Evolutionary conservation across 2,113 vertebrate genomes (phyloP).

Genomic region (Podilymbus podiceps): DNA sequence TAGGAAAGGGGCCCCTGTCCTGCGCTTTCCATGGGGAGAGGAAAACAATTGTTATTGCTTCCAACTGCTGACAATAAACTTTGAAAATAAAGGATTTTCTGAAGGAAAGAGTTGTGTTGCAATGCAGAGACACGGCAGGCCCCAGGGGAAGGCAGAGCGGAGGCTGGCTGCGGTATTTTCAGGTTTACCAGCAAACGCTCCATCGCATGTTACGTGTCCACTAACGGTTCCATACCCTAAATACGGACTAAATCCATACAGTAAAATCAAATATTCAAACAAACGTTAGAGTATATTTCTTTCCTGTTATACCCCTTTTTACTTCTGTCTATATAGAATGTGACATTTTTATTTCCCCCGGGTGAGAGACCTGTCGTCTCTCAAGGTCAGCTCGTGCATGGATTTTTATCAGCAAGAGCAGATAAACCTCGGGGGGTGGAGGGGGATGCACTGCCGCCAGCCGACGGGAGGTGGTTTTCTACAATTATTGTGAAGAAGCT

Average conservation of each 20-base stretch:
- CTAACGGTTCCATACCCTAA: background rate
- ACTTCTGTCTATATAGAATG: background rate
- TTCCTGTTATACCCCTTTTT: background rate
- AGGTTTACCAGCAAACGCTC: background rate
- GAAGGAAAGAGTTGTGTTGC: background rate
- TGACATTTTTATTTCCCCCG: background rate
- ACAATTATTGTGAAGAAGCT: slow-evolving; percentile 75
- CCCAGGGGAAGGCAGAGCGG: background rate
- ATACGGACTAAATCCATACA: background rate
- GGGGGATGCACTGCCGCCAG: slow-evolving; percentile 22
- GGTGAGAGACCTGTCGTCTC: background rate
- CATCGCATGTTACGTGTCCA: background rate
- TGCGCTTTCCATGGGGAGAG: rapidly evolving
- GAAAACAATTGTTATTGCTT: rapidly evolving
- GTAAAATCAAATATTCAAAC: background rate
- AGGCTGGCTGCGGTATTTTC: background rate
- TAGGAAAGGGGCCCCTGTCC: background rate
- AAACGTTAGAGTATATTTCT: background rate
- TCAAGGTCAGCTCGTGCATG: background rate
- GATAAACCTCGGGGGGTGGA: too few species aligned
- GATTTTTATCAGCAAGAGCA: background rate
- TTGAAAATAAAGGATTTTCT: background rate
- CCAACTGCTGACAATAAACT: background rate
- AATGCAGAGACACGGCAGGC: background rate
- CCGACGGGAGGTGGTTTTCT: slow-evolving; percentile 69